phyloP scores from a whole-genome alignment of 2,797 vertebrate genomes.

The Sebastes ruberrimus region DNA sequence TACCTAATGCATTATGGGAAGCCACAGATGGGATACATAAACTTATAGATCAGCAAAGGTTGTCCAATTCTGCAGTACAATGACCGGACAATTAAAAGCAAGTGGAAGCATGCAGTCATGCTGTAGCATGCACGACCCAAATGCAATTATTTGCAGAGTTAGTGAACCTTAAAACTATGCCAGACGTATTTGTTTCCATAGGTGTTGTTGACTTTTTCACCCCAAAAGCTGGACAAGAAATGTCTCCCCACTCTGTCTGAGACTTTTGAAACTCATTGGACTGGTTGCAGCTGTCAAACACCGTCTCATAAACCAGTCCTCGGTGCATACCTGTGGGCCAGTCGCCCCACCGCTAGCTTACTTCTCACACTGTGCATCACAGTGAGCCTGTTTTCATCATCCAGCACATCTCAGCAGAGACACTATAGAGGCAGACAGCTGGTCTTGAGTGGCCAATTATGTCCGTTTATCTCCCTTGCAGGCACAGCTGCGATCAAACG shows the following conservation, averaged over 20 bases:
- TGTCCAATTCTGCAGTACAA: not conserved
- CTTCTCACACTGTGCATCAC: constrained; percentile 27
- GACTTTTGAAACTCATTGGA: not conserved
- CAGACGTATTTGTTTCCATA: too few species aligned
- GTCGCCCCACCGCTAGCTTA: constrained; percentile 14
- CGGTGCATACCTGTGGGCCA: constrained; percentile 43
- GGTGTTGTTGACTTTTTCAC: not conserved
- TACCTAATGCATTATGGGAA: not conserved
- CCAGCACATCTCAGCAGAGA: constrained; percentile 66
- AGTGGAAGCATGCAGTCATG: not conserved
- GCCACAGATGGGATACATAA: not conserved
- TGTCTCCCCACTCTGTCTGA: not conserved
- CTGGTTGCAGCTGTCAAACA: not conserved
- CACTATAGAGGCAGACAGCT: constrained; percentile 76
- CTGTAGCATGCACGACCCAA: not conserved
- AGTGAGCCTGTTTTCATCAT: constrained; percentile 64
- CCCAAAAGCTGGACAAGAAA: not conserved
- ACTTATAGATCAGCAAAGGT: not conserved
- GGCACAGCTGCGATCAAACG: constrained; percentile 80
- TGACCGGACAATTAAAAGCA: not conserved
- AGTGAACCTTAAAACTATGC: not conserved
- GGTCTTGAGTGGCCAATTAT: constrained; percentile 83
- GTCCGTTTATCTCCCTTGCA: constrained; percentile 81
- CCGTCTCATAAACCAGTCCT: constrained; percentile 7
- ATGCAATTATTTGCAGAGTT: not conserved